Evolutionary conservation across 2,797 vertebrate genomes (phyloP).

Genomic region (Enteromius trimaculatus): DNA sequence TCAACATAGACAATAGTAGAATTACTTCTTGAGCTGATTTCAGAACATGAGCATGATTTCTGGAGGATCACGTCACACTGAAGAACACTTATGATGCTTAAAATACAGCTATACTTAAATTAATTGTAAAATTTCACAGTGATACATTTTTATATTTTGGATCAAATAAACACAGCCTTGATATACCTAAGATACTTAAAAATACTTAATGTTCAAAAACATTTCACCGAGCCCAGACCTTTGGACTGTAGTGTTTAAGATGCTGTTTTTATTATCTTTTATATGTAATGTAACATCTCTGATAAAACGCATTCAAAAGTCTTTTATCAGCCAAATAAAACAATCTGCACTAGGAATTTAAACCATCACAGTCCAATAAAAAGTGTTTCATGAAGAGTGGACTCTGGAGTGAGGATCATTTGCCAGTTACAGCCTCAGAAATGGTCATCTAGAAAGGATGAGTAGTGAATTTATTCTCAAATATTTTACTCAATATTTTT

Average conservation of each 20-base stretch:
- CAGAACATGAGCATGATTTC: neutral
- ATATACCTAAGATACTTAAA: neutral
- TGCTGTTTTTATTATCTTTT: neutral
- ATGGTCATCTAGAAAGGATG: too few relatives aligned
- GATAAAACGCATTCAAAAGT: neutral
- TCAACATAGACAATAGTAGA: neutral
- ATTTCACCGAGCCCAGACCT: neutral
- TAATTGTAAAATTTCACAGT: too few relatives aligned
- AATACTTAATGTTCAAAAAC: too few relatives aligned
- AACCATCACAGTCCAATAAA: neutral
- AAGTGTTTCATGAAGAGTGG: neutral
- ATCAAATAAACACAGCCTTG: neutral
- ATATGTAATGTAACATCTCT: neutral
- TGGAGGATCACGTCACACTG: neutral
- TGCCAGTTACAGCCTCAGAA: neutral
- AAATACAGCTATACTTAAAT: neutral
- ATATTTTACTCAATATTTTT: neutral
- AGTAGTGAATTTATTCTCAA: neutral
- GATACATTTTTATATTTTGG: neutral
- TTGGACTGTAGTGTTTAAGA: neutral
- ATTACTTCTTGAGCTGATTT: too few relatives aligned
- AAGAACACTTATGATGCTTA: neutral
- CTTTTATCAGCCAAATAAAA: neutral
- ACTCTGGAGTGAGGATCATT: neutral
- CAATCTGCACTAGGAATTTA: neutral